Evolutionary conservation across 2,113 vertebrate species (phyloP).

Genomic region (Alligator sinensis): DNA sequence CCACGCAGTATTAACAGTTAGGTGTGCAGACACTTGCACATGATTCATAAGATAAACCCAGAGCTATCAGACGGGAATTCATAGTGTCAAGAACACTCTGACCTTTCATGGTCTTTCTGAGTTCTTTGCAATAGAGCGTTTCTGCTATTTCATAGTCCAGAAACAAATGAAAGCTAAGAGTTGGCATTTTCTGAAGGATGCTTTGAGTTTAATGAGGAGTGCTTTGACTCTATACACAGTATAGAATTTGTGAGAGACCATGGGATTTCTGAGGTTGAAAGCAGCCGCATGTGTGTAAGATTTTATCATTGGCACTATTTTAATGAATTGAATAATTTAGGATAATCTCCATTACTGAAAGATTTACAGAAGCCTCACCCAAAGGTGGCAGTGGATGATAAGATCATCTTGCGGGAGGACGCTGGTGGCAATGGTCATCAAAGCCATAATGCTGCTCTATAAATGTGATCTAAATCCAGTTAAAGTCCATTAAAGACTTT

Average conservation of each 20-base stretch:
- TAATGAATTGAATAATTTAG: not conserved
- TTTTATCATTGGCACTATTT: not conserved
- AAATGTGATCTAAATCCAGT: not conserved
- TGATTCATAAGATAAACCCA: no score
- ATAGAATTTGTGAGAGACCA: not conserved
- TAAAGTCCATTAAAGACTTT: not conserved
- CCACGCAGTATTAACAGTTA: not conserved
- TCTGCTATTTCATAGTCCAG: no score
- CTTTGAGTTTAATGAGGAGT: no score
- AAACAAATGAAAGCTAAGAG: no score
- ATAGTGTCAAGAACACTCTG: no score
- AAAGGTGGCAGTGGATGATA: fast-evolving
- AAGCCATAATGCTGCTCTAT: not conserved
- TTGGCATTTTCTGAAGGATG: no score
- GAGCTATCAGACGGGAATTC: no score
- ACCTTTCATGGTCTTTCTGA: no score
- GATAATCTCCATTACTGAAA: not conserved
- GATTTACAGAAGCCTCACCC: fast-evolving
- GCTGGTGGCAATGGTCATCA: not conserved
- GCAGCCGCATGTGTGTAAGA: fast-evolving
- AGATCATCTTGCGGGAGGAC: not conserved
- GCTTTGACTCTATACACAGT: no score
- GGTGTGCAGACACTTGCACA: no score
- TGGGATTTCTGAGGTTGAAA: not conserved
- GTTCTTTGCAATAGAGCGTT: no score